These are phyloP conservation scores for Chlorocebus sabaeus DNA, from an alignment of 2,113 vertebrate species.

Conservation along the genomic window DNA sequence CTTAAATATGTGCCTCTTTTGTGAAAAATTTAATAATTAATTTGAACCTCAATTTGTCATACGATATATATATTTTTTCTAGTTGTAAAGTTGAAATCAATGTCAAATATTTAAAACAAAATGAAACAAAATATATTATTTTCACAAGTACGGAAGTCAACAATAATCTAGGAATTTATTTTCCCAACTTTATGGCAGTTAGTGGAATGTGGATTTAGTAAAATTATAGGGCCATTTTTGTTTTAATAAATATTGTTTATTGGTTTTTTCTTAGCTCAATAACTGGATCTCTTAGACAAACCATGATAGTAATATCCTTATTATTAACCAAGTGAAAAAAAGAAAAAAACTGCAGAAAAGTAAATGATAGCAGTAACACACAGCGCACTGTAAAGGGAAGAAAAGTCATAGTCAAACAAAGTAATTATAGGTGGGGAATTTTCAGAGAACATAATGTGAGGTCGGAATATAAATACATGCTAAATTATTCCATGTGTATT, in stretches of 20 bases:
- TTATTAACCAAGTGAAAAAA: background rate
- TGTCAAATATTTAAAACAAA: background rate
- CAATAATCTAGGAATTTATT: background rate
- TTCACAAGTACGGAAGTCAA: background rate
- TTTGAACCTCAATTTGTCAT: background rate
- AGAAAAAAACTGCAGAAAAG: background rate
- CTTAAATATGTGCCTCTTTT: background rate
- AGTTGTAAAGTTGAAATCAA: background rate
- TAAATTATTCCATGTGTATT: conserved; percentile 66
- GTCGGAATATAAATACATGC: background rate
- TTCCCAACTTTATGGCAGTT: background rate
- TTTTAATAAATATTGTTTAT: background rate
- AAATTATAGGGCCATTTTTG: background rate
- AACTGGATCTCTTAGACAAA: background rate
- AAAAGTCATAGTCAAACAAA: background rate
- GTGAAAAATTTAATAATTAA: background rate
- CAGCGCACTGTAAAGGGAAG: background rate
- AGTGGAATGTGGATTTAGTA: background rate
- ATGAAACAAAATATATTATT: background rate
- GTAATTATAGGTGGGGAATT: background rate
- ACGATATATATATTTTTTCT: background rate
- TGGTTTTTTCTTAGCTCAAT: background rate
- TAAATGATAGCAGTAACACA: background rate
- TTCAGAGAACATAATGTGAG: background rate
- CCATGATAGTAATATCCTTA: background rate